Evolutionary conservation across 2,888 invertebrate genomes (phyloP), one percentile per base, ranked within the genome.

Genomic region (Andrena fulva): DNA sequence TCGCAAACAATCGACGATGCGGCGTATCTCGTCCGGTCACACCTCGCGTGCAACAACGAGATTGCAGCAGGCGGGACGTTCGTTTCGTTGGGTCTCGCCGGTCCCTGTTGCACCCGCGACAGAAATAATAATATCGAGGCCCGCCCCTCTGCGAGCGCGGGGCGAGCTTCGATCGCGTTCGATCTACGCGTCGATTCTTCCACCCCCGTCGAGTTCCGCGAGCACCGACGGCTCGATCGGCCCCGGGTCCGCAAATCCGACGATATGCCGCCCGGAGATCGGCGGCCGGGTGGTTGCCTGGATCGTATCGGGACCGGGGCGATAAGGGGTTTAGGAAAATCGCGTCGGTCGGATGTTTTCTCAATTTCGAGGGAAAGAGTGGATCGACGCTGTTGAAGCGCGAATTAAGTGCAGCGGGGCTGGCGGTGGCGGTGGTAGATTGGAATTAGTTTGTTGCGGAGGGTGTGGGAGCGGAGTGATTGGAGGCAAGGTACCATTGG

Each of bases 1-100:
- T 88, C 84, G 87, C 90, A 87, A 91, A 91, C 91, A 91, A 90
- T 90, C 89, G 89, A 64, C 83, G 86, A 79, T 84, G 84, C 83
- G 48, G 85, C 89, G 85, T 89, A 90, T 90, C 90, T 90, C 90
- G 88, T 87, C 82, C 85, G 86, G 88, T 90, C 88, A 89, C 88
- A 90, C 88, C 88, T 87, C 84, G 89, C 86, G 87, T 90, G 89
- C 85, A 87, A 87, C 89, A 88, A 87, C 87, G 89, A 89, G 89
- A 89, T 89, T 88, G 89, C 89, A 88, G 80, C 80, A 71, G 74
- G 69, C 64, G 69, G 69, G 52, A 54, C 74, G 82, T 50, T 62
- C 73, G 29, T 70, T 60, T 52, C 68, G 29, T 66, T 54, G 27
- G 50, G 42, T 33, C 54, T 73, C 48, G n/a, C 68, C 74, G 31